Conservation (phyloP, 2,888 invertebrate species). For the Lutraria lutraria region DNA sequence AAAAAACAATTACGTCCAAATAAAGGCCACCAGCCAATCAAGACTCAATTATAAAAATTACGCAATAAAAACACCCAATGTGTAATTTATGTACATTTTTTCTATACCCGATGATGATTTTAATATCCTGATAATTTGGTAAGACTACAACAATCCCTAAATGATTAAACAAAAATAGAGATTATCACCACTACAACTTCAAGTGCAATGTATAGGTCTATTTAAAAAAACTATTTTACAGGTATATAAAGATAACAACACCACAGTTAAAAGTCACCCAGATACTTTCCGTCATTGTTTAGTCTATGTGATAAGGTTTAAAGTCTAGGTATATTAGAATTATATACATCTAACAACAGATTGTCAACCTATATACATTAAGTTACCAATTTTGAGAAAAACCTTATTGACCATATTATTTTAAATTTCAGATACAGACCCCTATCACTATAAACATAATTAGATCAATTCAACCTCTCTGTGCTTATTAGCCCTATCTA, state of each 20-base stretch:
- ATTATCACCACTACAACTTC: background rate
- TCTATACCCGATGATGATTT: background rate
- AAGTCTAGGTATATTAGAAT: background rate
- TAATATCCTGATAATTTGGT: background rate
- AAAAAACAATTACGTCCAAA: no score
- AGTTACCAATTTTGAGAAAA: background rate
- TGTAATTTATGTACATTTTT: no score
- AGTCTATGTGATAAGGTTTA: background rate
- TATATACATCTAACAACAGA: background rate
- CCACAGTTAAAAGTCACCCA: background rate
- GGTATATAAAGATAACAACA: background rate
- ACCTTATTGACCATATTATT: conserved; percentile 12
- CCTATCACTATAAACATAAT: background rate
- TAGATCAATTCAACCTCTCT: background rate
- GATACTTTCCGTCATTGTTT: background rate
- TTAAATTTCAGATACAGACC: background rate
- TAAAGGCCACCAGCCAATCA: no score
- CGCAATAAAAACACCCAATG: no score
- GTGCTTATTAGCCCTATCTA: conserved; percentile 41
- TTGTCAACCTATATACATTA: background rate
- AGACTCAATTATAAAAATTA: no score
- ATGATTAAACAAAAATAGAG: background rate
- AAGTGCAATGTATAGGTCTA: no score
- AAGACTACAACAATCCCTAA: background rate
- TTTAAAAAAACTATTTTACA: background rate